Evolutionary conservation across 2,797 vertebrate genomes (phyloP), one percentile per base, ranked within the genome.

Genomic region (Gymnodraco acuticeps): DNA sequence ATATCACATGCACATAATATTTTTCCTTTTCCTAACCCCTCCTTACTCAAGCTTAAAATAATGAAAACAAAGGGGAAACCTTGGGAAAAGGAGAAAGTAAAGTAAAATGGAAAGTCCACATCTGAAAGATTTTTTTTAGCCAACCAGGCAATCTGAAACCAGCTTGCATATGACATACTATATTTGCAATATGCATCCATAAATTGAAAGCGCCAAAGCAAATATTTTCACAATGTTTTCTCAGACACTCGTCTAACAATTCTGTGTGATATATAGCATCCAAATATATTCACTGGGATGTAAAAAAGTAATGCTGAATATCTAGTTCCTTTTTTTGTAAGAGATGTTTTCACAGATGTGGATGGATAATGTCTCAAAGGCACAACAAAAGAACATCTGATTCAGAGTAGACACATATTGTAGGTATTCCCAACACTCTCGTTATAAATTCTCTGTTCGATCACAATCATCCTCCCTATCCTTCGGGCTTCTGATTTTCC

Each of bases 401-500:
- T 72, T 75, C 65, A 68, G 51, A 69, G 71, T 41, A 80, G 65
- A 83, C 43, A 72, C 51, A 81, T 72, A 74, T 73, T 61, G 70
- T 79, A 60, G 74, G 68, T 70, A 70, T 79, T 87, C 88, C 84
- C 75, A 2, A 1, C 46, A 77, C 65, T 73, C 83, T 88, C 53
- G 5, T 89, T 89, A 82, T 64, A 80, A 80, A 82, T 80, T 78
- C 77, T 89, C 75, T 84, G 31, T 70, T 46, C 14, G 19, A 70
- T 78, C 77, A 70, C 73, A 85, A 46, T 84, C 76, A 83, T 81
- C 69, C 78, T 82, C 73, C 74, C 78, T 72, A 42, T 86, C 84
- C 84, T 90, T 48, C 5, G 78, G 84, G 77, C 84, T 80, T 79
- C 86, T 86, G 59, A 81, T 67, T 80, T 81, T 73, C 82, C 70